Percentiles rank a stretch among this genome's conserved stretches.
Evolutionary conservation across 2,797 vertebrate species (phyloP).

Genomic region (Siniperca undulata): DNA sequence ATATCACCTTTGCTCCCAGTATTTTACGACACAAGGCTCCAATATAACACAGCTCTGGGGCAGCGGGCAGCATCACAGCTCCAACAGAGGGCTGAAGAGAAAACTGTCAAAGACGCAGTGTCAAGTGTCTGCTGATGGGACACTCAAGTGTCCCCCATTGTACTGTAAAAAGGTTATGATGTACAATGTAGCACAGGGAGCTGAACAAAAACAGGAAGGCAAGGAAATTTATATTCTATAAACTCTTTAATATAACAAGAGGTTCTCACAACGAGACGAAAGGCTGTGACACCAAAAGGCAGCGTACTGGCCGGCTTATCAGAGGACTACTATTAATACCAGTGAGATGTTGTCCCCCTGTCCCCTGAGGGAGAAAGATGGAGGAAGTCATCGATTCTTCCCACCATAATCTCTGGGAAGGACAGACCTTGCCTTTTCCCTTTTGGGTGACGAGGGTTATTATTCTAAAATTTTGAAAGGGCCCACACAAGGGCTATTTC

Average conservation of each 20-base stretch:
- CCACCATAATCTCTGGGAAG: slow-evolving; percentile 83
- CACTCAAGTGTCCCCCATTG: slow-evolving; percentile 66
- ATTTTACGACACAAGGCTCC: slow-evolving; percentile 53
- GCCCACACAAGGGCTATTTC: slow-evolving; percentile 75
- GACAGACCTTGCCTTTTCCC: slow-evolving; percentile 73
- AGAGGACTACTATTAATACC: slow-evolving; percentile 79
- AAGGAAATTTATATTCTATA: slow-evolving; percentile 63
- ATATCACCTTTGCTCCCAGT: slow-evolving; percentile 54
- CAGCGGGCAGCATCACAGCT: slow-evolving; percentile 44
- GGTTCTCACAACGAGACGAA: slow-evolving; percentile 65
- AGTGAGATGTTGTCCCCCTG: slow-evolving; percentile 65
- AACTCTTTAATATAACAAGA: slow-evolving; percentile 67
- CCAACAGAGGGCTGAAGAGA: slow-evolving; percentile 43
- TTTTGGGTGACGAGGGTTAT: slow-evolving; percentile 75
- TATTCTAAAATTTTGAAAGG: slow-evolving; percentile 68
- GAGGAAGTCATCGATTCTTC: slow-evolving; percentile 86
- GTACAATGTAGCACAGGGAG: slow-evolving; percentile 58
- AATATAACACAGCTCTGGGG: slow-evolving; percentile 48
- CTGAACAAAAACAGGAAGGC: slow-evolving; percentile 60
- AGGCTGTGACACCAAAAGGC: slow-evolving; percentile 55
- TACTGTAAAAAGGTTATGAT: slow-evolving; percentile 61
- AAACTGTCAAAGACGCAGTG: slow-evolving; percentile 58
- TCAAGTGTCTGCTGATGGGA: slow-evolving; percentile 66
- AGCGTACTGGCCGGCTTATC: slow-evolving; percentile 59
- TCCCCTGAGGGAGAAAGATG: slow-evolving; percentile 72